Evolutionary conservation across 2,888 invertebrate species (phyloP).

Genomic region (Polietes domitor): DNA sequence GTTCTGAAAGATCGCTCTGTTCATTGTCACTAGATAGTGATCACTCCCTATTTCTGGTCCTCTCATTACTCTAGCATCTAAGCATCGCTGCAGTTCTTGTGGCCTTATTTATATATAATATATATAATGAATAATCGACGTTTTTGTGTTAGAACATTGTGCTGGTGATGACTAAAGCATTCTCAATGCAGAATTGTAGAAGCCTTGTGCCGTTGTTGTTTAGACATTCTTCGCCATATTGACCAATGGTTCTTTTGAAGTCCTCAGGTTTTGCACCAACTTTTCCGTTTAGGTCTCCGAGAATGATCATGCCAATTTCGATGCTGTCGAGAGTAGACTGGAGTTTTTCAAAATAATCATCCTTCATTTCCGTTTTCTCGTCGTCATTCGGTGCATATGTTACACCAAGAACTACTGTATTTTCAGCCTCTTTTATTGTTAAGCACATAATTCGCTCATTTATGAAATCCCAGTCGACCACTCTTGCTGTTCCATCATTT

Average conservation of each 20-base stretch:
- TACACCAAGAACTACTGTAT: background rate
- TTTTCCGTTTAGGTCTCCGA: background rate
- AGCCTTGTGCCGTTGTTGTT: background rate
- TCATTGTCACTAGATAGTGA: too few species aligned
- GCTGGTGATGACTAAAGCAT: background rate
- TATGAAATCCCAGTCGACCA: background rate
- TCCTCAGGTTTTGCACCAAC: background rate
- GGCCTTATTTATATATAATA: background rate
- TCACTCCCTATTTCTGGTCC: too few species aligned
- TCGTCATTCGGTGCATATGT: background rate
- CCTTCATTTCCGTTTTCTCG: background rate
- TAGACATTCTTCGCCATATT: background rate
- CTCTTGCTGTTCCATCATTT: background rate
- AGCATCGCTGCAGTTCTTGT: background rate
- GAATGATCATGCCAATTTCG: background rate
- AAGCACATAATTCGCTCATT: background rate
- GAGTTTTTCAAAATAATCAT: background rate
- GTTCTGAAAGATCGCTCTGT: too few species aligned
- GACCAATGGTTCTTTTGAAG: background rate
- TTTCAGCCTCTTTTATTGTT: background rate
- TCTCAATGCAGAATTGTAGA: background rate
- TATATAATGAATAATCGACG: too few species aligned
- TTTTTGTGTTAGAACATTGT: too few species aligned
- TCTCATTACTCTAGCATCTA: background rate
- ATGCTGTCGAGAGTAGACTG: background rate